Base-by-base conservation (phyloP, 2,113 vertebrate species). In the Rhabdomys dilectus region DNA sequence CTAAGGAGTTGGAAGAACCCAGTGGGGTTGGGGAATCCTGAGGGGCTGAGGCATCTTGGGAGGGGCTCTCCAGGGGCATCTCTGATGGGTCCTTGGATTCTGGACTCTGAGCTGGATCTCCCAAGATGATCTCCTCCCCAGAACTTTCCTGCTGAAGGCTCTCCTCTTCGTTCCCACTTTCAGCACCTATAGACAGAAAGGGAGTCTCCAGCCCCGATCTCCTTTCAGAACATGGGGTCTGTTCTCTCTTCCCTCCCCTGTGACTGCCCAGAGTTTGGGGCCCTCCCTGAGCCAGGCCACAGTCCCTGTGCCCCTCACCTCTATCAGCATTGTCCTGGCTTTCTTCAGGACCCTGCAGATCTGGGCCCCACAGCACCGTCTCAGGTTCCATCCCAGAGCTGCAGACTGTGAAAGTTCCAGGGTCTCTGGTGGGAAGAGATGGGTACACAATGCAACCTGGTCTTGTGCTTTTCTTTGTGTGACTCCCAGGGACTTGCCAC, bases 361-460 rank as follows among this genome's bases (percentile, higher is more conserved):
- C 97, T 7, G 98, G 97, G 78, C 98, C 97, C 97, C 98, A 98
- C 91, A 98, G 93, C 39, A 39, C 98, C 0, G 97, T 58, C 91
- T 97, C 98, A 2, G 97, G 98, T 93, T 98, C 98, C 98, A 98
- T 98, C 93, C 94, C 97, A 60, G 86, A 81, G 97, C 97, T 96
- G 95, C 80, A 86, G 81, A 66, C 80, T 80, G 73, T 29, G 12
- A 70, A 75, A 56, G 90, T 92, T 96, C 96, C 93, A 8, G 89
- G 87, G 93, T 91, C 95, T 96, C 96, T 98, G 81, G 82, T 34
- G 56, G 78, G 85, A 45, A 96, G 51, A 89, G n/a, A 96, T n/a
- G n/a, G 53, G 72, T 31, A 60, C 60, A 64, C 51, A 17, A 34
- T 75, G 76, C 72, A 5, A 80, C 78, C 48, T 17, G 29, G 64